Percentiles rank a stretch among this genome's conserved stretches.
Conservation (phyloP, 2,888 invertebrate genomes). For the Drosophila flavopinicola region DNA sequence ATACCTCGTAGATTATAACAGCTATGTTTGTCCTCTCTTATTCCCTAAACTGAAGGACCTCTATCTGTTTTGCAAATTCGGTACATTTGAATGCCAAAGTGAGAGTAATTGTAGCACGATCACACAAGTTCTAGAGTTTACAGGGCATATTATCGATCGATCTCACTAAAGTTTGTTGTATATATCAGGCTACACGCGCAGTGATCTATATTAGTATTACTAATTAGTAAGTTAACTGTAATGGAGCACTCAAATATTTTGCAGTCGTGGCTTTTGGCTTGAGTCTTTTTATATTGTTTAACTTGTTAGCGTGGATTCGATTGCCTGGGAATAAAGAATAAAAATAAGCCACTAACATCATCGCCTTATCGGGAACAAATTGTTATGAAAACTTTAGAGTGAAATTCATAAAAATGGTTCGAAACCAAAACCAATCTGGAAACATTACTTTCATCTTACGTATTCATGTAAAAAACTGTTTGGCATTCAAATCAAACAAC, state of each 20-base stretch:
- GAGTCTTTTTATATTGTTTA: constrained; percentile 23
- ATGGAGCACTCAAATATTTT: constrained; percentile 48
- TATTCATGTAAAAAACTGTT: too few relatives aligned
- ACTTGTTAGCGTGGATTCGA: constrained; percentile 11
- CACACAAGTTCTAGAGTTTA: neutral
- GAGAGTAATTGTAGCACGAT: too few relatives aligned
- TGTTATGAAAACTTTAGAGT: neutral
- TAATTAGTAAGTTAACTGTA: constrained; percentile 45
- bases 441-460: too few relatives aligned
- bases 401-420: too few relatives aligned
- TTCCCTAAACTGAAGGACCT: too few relatives aligned
- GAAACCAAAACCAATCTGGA: too few relatives aligned
- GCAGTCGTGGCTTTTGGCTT: constrained; percentile 24
- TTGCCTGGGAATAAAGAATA: neutral
- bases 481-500: too few relatives aligned
- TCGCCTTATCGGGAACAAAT: too few relatives aligned
- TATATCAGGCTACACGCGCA: constrained; percentile 31
- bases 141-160: constrained; percentile 1
- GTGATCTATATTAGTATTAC: constrained; percentile 26
- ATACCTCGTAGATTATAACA: too few relatives aligned
- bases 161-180: neutral
- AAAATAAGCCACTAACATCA: neutral
- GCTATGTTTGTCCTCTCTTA: too few relatives aligned
- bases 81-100: too few relatives aligned
- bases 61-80: too few relatives aligned